Percentiles rank a stretch among this genome's conserved stretches.
Evolutionary conservation across 2,797 vertebrate species (phyloP).

Genomic region (Synaphobranchus kaupii): DNA sequence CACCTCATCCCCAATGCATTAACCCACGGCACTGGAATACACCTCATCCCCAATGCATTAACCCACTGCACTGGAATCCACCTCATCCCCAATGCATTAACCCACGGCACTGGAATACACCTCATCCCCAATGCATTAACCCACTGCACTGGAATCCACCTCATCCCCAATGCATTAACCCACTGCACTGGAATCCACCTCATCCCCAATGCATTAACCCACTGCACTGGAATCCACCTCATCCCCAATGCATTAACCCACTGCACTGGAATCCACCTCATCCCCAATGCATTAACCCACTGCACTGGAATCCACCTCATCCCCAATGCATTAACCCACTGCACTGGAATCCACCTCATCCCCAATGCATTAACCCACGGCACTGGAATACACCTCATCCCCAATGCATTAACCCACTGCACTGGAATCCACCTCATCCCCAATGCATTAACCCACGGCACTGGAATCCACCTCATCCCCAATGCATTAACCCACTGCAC

Average conservation of each 20-base stretch:
- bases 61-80: neutral
- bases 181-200: neutral
- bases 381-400: too few species aligned
- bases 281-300: neutral
- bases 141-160: neutral
- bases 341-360: neutral
- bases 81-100: neutral
- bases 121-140: neutral
- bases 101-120: neutral
- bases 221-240: neutral
- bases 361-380: neutral
- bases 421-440: too few species aligned
- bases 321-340: neutral
- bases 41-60: too few species aligned
- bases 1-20: too few species aligned
- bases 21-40: neutral
- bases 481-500: neutral
- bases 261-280: neutral
- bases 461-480: too few species aligned
- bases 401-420: neutral
- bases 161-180: neutral
- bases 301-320: neutral
- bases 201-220: neutral
- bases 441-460: neutral
- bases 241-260: neutral